Conservation (phyloP, 2,797 vertebrate species). For the Enteromius mattozi region DNA sequence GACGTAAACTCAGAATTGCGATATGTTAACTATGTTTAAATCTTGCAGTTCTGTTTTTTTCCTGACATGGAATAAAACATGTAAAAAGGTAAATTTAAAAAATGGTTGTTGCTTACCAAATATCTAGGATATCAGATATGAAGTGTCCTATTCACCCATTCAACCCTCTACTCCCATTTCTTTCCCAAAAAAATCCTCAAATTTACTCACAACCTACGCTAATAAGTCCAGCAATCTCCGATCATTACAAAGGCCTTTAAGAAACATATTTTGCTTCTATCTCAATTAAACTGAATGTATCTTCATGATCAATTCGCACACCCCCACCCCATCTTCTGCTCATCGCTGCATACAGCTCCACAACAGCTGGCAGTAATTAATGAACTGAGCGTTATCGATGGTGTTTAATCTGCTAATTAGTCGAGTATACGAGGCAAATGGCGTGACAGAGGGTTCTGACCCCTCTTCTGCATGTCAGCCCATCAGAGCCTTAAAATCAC, state of each 20-base stretch:
- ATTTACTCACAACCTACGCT: neutral
- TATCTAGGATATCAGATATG: neutral
- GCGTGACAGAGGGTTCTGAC: slow-evolving; percentile 51
- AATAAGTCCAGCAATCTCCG: neutral
- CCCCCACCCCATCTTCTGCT: slow-evolving; percentile 15
- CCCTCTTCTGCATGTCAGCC: slow-evolving; percentile 29
- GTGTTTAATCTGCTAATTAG: slow-evolving; percentile 59
- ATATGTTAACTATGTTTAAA: too few species aligned
- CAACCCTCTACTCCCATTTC: neutral
- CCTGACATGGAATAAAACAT: too few species aligned
- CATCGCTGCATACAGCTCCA: neutral
- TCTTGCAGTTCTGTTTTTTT: too few species aligned
- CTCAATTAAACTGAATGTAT: slow-evolving; percentile 2
- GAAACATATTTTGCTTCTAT: neutral
- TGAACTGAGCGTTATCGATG: slow-evolving; percentile 33
- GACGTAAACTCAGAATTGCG: too few species aligned
- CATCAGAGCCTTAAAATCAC: slow-evolving; percentile 45
- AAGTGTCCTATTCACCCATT: neutral
- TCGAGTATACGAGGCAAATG: slow-evolving; percentile 26
- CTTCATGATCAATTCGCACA: slow-evolving; percentile 42
- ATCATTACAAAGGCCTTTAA: neutral
- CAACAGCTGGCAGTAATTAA: slow-evolving; percentile 46
- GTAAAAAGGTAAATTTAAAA: too few species aligned
- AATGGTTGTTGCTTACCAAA: neutral
- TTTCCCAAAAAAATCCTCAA: too few species aligned